Evolutionary conservation across 2,888 invertebrate genomes (phyloP).

Genomic region (Caenorhabditis virilis): DNA sequence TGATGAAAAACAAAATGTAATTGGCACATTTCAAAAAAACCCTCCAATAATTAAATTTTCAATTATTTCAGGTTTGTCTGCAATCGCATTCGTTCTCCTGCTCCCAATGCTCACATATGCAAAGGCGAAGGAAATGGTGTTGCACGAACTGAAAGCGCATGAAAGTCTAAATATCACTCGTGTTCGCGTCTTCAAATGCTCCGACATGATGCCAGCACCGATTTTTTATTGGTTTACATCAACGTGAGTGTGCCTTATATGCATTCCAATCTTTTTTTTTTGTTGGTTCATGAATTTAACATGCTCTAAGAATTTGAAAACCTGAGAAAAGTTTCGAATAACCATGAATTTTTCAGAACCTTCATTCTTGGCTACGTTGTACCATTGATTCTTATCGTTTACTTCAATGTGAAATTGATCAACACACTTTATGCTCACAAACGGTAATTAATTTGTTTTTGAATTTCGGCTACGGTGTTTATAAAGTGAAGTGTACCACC

Average conservation of each 20-base stretch:
- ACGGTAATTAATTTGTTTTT: slow-evolving; percentile 21
- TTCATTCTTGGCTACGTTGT: slow-evolving; percentile 65
- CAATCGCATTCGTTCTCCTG: slow-evolving; percentile 59
- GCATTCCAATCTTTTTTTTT: no score
- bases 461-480: background rate
- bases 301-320: no score
- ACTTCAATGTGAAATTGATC: slow-evolving; percentile 64
- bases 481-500: no score
- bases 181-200: slow-evolving; percentile 62
- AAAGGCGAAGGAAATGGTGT: slow-evolving; percentile 43
- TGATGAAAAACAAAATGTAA: no score
- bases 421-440: slow-evolving; percentile 60
- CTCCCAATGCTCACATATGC: slow-evolving; percentile 64
- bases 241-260: slow-evolving; percentile 45
- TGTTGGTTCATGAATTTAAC: no score
- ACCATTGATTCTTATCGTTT: slow-evolving; percentile 61
- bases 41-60: no score
- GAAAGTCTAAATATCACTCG: slow-evolving; percentile 57
- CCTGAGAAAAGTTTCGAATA: no score
- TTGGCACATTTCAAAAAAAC: no score
- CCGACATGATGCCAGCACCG: slow-evolving; percentile 60
- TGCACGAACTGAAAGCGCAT: slow-evolving; percentile 41
- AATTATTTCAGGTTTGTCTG: slow-evolving; percentile 48
- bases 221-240: slow-evolving; percentile 66
- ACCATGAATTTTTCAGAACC: slow-evolving; percentile 49